A percentile compares a stretch with the other conserved stretches of the same genome.
These are phyloP conservation scores for Benthochromis sp. DNA, from an alignment of 2,113 vertebrate genomes.

Conservation along the genomic window DNA sequence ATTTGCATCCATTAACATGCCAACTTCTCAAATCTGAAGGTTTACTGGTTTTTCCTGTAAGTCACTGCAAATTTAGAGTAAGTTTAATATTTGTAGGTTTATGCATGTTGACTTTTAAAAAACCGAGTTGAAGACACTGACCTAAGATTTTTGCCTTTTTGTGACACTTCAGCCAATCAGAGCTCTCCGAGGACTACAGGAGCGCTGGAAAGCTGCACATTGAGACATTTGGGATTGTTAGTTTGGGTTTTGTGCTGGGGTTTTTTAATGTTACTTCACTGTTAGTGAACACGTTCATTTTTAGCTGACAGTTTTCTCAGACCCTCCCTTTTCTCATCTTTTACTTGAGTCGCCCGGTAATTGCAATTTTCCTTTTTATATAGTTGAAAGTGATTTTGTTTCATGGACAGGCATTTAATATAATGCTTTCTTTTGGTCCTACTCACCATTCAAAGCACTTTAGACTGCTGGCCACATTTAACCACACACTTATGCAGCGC, in stretches of 20 bases:
- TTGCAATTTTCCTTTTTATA: background rate
- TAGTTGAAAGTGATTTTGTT: background rate
- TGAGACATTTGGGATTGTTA: background rate
- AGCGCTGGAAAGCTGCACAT: background rate
- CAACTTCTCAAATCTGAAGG: background rate
- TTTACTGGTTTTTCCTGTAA: background rate
- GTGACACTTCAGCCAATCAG: background rate
- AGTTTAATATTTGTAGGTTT: background rate
- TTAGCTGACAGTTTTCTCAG: background rate
- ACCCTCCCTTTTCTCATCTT: background rate
- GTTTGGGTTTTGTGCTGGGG: background rate
- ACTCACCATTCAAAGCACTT: background rate
- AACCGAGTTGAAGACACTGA: background rate
- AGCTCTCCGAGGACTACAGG: background rate
- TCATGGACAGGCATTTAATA: background rate
- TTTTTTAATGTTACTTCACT: background rate
- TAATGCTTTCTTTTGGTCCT: background rate
- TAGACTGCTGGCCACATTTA: background rate
- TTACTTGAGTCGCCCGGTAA: background rate
- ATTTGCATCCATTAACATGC: background rate
- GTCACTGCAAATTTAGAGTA: background rate
- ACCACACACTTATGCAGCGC: background rate
- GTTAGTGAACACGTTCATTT: background rate
- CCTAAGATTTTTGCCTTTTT: background rate
- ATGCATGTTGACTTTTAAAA: background rate